Conservation (phyloP, 2,797 vertebrate species). For the Hoplostethus atlanticus region DNA sequence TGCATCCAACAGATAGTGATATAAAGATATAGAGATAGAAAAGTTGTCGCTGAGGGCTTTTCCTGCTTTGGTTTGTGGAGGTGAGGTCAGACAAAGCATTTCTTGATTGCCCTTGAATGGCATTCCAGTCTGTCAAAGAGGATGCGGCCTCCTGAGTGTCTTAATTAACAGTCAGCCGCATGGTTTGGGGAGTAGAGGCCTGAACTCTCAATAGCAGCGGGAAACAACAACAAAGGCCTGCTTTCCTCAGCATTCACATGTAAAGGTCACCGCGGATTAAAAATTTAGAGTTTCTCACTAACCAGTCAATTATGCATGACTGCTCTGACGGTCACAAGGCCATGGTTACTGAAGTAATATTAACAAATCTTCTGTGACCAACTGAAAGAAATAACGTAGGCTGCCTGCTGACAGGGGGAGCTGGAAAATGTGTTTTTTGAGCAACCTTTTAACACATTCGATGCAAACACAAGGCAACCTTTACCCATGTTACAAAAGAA, state of each 20-base stretch:
- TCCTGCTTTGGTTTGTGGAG: conserved; percentile 42
- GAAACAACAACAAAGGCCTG: conserved; percentile 75
- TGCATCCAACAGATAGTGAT: neutral
- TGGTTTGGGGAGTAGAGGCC: conserved; percentile 63
- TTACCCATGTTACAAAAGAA: conserved; percentile 4
- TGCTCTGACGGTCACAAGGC: conserved; percentile 28
- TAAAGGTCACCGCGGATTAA: conserved; percentile 79
- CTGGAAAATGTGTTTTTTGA: conserved; percentile 11
- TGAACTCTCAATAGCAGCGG: conserved; percentile 58
- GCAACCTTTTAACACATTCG: conserved; percentile 21
- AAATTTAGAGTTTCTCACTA: conserved; percentile 74
- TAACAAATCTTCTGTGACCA: conserved; percentile 26
- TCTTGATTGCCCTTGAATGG: conserved; percentile 69
- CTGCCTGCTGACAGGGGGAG: neutral
- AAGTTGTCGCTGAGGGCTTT: conserved; percentile 29
- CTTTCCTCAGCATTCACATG: conserved; percentile 56
- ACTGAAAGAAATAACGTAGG: conserved; percentile 8
- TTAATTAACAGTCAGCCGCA: conserved; percentile 78
- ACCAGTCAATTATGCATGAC: conserved; percentile 72
- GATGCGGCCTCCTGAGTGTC: conserved; percentile 66
- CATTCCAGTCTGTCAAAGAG: conserved; percentile 66
- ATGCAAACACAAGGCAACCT: conserved; percentile 10
- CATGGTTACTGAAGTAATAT: conserved; percentile 28
- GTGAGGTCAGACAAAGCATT: conserved; percentile 62
- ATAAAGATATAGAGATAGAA: neutral